Evolutionary conservation across 2,888 invertebrate species (phyloP), one percentile per base, ranked within the genome.

Genomic region (Helobdella robusta): DNA sequence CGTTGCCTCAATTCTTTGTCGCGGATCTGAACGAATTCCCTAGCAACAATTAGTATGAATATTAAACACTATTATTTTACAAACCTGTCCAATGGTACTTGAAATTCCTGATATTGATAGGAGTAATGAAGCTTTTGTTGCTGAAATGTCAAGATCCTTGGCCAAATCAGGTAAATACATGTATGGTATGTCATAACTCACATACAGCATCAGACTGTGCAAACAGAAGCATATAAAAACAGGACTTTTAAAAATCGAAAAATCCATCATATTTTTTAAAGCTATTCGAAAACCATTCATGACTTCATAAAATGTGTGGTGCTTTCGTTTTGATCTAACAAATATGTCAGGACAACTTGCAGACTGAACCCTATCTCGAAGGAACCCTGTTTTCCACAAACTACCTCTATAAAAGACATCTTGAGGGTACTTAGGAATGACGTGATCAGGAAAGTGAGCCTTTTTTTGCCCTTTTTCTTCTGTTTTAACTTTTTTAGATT

Each of bases 341-440:
- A 88, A 89, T 75, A 92, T 89, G 78, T 92, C 90, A 0, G 92
- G 91, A 76, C 91, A 91, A 66, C 91, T 91, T 11, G 88, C 89
- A 0, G 91, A 89, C 69, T 89, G 68, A 28, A 52, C 56, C 15
- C 54, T 35, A n/a, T 58, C 54, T 20, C 67, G 60, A 8, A 63
- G 50, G 56, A 66, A 66, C 1, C 68, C 64, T 2, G 66, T 52
- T 56, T 70, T 70, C 34, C 73, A 67, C 32, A 76, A 68, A 59
- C 73, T 75, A 15, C 78, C 76, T 8, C 77, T 73, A 66, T 77
- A 79, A 68, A 78, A 79, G 46, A 77, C 73, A 66, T 78, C 78
- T 66, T 74, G 76, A 35, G 76, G 71, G 65, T 73, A 73, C 66
- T 77, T 67, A 15, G 76, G 66, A 15, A 66, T 52, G 2, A 66